Evolutionary conservation across 35 echinoderm and acorn worm genomes (phyloP).

Genomic region (Anneissia japonica): DNA sequence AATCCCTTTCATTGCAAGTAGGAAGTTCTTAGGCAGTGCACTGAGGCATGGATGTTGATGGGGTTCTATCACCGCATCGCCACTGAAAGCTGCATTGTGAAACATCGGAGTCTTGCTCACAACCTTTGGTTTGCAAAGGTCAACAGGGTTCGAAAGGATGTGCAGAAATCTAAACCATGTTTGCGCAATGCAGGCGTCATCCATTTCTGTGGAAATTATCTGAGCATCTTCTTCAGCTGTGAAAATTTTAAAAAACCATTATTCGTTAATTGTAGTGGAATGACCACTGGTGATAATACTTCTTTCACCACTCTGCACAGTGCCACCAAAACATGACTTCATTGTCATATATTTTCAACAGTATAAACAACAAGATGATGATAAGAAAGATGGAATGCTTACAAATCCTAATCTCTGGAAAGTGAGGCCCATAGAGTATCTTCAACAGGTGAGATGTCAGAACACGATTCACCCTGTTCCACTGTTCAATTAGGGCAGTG

Average conservation of each 20-base stretch:
- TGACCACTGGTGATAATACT: not conserved
- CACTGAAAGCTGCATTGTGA: constrained; percentile 41
- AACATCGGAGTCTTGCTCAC: constrained; percentile 88
- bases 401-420: constrained; percentile 78
- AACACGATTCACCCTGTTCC: constrained; percentile 84
- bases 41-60: constrained; percentile 72
- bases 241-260: not conserved
- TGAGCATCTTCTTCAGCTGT: constrained; percentile 65
- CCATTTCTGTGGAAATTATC: constrained; percentile 79
- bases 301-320: too few relatives aligned
- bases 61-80: constrained; percentile 63
- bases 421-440: constrained; percentile 82
- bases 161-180: constrained; percentile 95
- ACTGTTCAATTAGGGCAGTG: constrained; percentile 67
- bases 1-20: constrained; percentile 82
- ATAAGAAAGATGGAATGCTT: constrained; percentile 23
- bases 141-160: constrained; percentile 81
- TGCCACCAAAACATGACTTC: not conserved
- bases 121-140: constrained; percentile 77
- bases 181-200: constrained; percentile 76
- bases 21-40: constrained; percentile 77
- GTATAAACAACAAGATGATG: too few relatives aligned
- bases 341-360: too few relatives aligned
- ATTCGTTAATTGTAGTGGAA: too few relatives aligned
- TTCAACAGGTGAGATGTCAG: constrained; percentile 72